phyloP scores from a whole-genome alignment of 2,797 vertebrate species.

The Bucorvus abyssinicus region DNA sequence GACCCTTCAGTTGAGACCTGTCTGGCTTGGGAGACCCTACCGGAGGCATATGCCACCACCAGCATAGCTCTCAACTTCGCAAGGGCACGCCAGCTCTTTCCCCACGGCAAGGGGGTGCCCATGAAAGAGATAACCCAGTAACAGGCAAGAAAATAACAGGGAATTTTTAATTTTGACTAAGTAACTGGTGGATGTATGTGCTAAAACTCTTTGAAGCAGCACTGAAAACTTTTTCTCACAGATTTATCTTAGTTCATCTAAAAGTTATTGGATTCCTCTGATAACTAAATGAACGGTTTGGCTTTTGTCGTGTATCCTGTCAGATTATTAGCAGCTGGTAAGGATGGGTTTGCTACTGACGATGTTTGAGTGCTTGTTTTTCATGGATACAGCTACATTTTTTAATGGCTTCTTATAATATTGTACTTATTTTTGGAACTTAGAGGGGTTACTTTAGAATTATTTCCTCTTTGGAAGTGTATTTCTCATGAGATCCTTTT shows the following conservation, averaged over 20 bases:
- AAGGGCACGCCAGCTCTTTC: too few relatives aligned
- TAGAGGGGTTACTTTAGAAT: not conserved
- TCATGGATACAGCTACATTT: not conserved
- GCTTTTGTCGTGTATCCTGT: not conserved
- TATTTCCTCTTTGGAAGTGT: not conserved
- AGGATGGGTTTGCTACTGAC: not conserved
- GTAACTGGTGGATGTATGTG: not conserved
- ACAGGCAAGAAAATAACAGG: not conserved
- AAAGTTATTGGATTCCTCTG: not conserved
- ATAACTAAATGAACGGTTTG: not conserved
- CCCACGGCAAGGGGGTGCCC: too few relatives aligned
- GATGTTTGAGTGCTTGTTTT: accelerated
- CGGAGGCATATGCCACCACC: too few relatives aligned
- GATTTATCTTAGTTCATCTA: not conserved
- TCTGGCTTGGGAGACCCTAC: too few relatives aligned
- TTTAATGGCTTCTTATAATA: not conserved
- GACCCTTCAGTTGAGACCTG: too few relatives aligned
- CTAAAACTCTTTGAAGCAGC: not conserved
- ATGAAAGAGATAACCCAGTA: not conserved
- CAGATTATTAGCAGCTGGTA: not conserved
- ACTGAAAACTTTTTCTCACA: not conserved
- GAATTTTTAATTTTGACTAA: not conserved
- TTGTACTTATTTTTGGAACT: not conserved
- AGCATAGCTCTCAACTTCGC: too few relatives aligned
- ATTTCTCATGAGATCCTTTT: not conserved